Conservation (phyloP, 2,797 vertebrate species). For the Dermochelys coriacea region DNA sequence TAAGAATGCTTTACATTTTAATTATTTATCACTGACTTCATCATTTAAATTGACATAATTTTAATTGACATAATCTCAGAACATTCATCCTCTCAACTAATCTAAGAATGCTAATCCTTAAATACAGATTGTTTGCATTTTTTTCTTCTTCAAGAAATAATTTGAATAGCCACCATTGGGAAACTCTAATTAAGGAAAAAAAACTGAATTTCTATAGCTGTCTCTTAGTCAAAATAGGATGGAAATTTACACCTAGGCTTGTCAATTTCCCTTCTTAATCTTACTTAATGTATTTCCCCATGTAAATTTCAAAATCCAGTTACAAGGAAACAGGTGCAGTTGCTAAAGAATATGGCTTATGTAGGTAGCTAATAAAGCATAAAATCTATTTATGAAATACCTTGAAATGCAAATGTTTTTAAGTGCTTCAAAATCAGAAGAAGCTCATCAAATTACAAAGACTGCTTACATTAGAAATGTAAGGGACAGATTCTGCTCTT, state of each 20-base stretch:
- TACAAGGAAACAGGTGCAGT: slow-evolving; percentile 37
- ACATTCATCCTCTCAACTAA: not conserved
- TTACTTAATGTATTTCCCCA: slow-evolving; percentile 1
- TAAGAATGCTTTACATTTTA: not conserved
- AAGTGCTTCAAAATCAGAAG: slow-evolving; percentile 20
- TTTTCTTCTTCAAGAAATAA: slow-evolving; percentile 21
- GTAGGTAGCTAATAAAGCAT: not conserved
- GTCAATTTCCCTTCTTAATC: slow-evolving; percentile 13
- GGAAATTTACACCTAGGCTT: slow-evolving; percentile 12
- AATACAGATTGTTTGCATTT: not conserved
- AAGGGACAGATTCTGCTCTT: not conserved
- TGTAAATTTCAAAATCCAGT: not conserved
- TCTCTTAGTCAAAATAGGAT: not conserved
- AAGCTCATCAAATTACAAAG: not conserved
- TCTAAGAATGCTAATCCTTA: not conserved
- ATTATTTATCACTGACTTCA: not conserved
- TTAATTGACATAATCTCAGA: not conserved
- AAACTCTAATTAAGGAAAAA: slow-evolving; percentile 25
- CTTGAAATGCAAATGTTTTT: not conserved
- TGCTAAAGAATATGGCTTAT: not conserved
- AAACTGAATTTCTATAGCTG: not conserved
- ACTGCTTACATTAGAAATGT: not conserved
- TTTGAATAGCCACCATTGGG: not conserved
- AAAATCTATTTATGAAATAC: slow-evolving; percentile 28
- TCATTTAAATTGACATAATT: not conserved